Percentiles rank a stretch among this genome's conserved stretches.
Conservation (phyloP, 1,140 invertebrate species). For the Periplaneta americana region DNA sequence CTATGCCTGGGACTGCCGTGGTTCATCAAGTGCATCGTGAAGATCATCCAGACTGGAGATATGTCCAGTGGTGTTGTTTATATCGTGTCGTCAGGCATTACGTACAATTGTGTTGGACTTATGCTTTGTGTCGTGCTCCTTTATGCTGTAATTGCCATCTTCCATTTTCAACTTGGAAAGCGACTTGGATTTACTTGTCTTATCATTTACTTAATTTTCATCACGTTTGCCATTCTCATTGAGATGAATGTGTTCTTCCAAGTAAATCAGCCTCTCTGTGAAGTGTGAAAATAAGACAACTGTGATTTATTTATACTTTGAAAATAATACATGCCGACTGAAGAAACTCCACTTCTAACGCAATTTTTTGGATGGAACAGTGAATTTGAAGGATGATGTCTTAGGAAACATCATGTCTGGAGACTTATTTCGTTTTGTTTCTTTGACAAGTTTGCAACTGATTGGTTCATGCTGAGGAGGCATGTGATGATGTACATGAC, state of each 20-base stretch:
- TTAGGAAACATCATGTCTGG: no score
- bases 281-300: neutral
- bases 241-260: slow-evolving; percentile 48
- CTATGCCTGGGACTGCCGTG: slow-evolving; percentile 82
- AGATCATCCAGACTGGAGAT: slow-evolving; percentile 36
- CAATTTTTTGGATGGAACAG: no score
- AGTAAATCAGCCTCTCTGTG: slow-evolving; percentile 41
- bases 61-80: slow-evolving; percentile 33
- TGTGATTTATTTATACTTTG: neutral
- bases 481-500: no score
- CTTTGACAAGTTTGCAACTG: no score
- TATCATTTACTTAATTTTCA: slow-evolving; percentile 52
- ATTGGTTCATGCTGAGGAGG: no score
- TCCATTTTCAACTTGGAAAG: slow-evolving; percentile 51
- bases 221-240: slow-evolving; percentile 52
- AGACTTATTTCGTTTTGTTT: no score
- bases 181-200: slow-evolving; percentile 51
- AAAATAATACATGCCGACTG: no score
- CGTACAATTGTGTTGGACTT: slow-evolving; percentile 58
- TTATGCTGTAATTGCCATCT: slow-evolving; percentile 47
- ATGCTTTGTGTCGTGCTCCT: slow-evolving; percentile 50
- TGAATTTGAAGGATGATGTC: no score
- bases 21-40: slow-evolving; percentile 65
- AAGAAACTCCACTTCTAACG: no score
- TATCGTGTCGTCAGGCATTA: slow-evolving; percentile 49